Evolutionary conservation across 2,113 vertebrate species (phyloP).

Genomic region (Otocyon megalotis): DNA sequence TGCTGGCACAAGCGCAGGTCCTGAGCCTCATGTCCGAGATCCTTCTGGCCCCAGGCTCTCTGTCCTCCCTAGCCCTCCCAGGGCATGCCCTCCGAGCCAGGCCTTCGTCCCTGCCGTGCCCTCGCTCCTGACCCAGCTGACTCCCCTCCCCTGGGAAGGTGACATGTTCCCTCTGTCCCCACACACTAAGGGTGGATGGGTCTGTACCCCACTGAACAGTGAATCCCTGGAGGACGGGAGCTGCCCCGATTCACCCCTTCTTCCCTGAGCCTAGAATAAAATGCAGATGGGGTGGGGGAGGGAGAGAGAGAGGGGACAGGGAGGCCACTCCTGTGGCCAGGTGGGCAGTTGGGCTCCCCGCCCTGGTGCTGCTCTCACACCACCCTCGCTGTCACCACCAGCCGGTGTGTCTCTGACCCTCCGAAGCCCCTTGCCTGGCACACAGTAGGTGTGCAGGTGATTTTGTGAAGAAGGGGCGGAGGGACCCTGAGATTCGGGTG

Average conservation of each 20-base stretch:
- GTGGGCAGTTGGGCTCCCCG: not conserved
- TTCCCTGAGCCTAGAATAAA: not conserved
- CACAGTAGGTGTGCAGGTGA: not conserved
- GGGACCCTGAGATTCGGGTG: not conserved
- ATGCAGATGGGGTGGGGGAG: too few relatives aligned
- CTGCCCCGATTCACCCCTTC: not conserved
- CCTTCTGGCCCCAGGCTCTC: not conserved
- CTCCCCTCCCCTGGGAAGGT: not conserved
- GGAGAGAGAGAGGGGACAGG: not conserved
- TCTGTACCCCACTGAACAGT: not conserved
- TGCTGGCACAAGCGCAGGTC: accelerated
- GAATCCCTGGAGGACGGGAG: accelerated
- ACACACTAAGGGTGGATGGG: accelerated
- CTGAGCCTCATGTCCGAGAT: not conserved
- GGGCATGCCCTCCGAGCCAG: too few relatives aligned
- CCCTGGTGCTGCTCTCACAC: accelerated
- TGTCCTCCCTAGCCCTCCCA: accelerated
- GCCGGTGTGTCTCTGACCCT: not conserved
- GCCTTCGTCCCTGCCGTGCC: not conserved
- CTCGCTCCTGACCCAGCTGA: not conserved
- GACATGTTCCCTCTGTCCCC: not conserved
- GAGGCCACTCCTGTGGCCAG: not conserved
- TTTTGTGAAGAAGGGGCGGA: not conserved
- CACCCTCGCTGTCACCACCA: too few relatives aligned
- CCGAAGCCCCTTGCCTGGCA: not conserved